Evolutionary conservation across 2,888 invertebrate species (phyloP), one percentile per base, ranked within the genome.

Genomic region (Cheilosia grossa): DNA sequence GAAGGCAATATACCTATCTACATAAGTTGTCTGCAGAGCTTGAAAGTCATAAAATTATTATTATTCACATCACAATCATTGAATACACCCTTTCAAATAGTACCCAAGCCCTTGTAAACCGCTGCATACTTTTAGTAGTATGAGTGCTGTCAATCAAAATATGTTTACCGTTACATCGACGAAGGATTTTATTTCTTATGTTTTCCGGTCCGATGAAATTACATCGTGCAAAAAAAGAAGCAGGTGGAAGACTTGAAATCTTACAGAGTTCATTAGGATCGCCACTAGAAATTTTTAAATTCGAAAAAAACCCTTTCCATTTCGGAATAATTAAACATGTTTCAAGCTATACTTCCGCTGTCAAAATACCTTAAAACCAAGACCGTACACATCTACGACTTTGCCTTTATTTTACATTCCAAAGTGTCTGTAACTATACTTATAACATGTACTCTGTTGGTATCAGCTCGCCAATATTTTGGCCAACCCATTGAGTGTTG

Each of bases 401-500:
- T 94, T 88, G 93, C 96, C 9, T 96, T 96, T 90, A 94, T 94
- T 54, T 92, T 96, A 89, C 96, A 96, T 91, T 96, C 96, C 0
- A 91, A 95, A 89, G 93, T 94, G 42, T 95, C 96, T 0, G 95
- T 95, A 61, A 93, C 95, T 63, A 93, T 97, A 89, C 92, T 97
- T 80, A 92, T 96, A 49, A 93, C 95, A 27, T 96, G 95, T 91
- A 95, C 96, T 1, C 92, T 96, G 88, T 90, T 97, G 88, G 94
- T 97, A 54, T 95, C 96, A 27, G 95, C 96, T 15, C 96, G 96
- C 89, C 96, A 97, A 91, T 97, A 96, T 92, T 96, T 97, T 88
- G 97, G 97, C 0, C 96, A 97, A 88, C 97, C 97, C 0, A 96
- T 97, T 66, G 94, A 95, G 88, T 97, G 97, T 90, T 93, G 94